A percentile compares a stretch with the other conserved stretches of the same genome.
phyloP scores from a whole-genome alignment of 1,140 invertebrate species.

The Zeugodacus cucurbitae region DNA sequence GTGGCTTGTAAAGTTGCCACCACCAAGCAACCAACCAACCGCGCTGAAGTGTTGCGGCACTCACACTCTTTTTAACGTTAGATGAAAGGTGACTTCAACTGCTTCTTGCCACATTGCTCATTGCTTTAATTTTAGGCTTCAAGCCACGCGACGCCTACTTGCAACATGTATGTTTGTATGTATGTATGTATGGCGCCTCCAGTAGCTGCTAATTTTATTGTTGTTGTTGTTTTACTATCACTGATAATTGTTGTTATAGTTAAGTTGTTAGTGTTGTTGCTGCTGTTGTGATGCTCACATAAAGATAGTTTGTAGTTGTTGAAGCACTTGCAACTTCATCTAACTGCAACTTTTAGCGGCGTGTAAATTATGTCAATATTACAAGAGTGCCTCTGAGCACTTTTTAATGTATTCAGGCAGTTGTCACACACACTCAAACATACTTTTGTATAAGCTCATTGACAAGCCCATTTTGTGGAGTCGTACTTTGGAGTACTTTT shows the following conservation, averaged over 20 bases:
- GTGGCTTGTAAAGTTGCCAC: not conserved
- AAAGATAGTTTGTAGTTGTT: no score
- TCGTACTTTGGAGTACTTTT: not conserved
- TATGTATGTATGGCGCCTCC: not conserved
- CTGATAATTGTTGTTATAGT: not conserved
- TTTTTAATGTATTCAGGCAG: not conserved
- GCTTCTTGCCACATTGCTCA: not conserved
- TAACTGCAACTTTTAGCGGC: not conserved
- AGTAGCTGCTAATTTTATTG: not conserved
- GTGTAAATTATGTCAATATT: slow-evolving; percentile 23
- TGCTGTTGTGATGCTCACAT: not conserved
- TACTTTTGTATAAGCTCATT: not conserved
- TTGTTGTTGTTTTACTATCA: not conserved
- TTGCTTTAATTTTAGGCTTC: not conserved
- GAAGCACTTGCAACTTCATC: not conserved
- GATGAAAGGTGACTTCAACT: not conserved
- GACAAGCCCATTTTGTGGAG: not conserved
- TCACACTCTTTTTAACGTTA: not conserved
- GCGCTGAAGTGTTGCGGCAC: not conserved
- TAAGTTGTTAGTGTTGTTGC: not conserved
- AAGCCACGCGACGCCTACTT: not conserved
- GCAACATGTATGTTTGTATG: not conserved
- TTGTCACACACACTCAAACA: not conserved
- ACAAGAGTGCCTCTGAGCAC: not conserved
- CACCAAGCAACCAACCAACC: not conserved